Conservation (phyloP, 2,888 invertebrate genomes). For the Acleris sparsana region DNA sequence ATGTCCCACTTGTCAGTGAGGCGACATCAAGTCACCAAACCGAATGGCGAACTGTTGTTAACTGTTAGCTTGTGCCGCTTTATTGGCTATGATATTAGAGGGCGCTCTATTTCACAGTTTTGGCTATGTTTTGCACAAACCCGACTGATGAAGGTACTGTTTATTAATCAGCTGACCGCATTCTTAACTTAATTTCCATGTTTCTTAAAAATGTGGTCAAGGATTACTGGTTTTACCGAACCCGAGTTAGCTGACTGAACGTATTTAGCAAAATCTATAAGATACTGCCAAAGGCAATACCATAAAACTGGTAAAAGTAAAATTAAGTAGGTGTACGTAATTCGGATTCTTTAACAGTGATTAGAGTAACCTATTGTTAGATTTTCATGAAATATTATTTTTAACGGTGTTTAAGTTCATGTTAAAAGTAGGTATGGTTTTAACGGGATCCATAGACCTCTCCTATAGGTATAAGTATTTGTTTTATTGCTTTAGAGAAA, state of each 20-base stretch:
- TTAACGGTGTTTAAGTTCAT: no score
- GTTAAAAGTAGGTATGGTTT: no score
- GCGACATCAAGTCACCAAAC: slow-evolving; percentile 66
- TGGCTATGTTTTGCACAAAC: slow-evolving; percentile 23
- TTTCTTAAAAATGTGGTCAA: slow-evolving; percentile 29
- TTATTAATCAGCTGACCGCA: neutral
- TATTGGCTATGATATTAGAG: slow-evolving; percentile 53
- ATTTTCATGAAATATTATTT: no score
- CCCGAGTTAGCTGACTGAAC: neutral
- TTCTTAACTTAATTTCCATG: neutral
- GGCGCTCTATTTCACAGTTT: slow-evolving; percentile 40
- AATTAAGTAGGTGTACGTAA: no score
- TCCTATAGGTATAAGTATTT: no score
- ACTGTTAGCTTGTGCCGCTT: slow-evolving; percentile 69
- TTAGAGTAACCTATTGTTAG: no score
- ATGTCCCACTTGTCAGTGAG: slow-evolving; percentile 73
- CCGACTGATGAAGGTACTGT: neutral
- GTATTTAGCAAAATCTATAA: neutral
- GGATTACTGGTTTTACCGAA: slow-evolving; percentile 15
- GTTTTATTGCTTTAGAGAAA: neutral
- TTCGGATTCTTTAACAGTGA: no score
- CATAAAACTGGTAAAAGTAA: no score
- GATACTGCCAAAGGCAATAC: no score
- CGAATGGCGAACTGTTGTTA: slow-evolving; percentile 66
- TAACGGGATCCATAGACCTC: no score